Evolutionary conservation across 92 coral and sea anemone species (phyloP).

Genomic region (Parazoanthus atlanticus): DNA sequence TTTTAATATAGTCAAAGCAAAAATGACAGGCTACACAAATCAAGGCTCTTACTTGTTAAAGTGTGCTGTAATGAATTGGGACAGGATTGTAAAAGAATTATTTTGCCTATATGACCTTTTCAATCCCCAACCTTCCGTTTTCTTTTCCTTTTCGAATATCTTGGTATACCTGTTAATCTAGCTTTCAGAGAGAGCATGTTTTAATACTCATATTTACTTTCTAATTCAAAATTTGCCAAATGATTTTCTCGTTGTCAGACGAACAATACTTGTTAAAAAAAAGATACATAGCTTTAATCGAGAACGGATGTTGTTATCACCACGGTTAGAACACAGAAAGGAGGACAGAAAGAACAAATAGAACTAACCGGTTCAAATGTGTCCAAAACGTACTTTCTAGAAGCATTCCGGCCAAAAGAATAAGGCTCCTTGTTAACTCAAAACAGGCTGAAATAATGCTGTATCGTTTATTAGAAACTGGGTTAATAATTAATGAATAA

Average conservation of each 20-base stretch:
- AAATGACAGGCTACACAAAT: not conserved
- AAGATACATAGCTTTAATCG: not conserved
- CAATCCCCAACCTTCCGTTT: not conserved
- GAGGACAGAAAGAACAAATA: no score
- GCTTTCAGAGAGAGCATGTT: not conserved
- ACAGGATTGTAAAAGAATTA: not conserved
- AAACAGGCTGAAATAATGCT: not conserved
- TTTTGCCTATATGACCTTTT: not conserved
- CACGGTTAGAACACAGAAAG: not conserved
- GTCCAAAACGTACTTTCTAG: not conserved
- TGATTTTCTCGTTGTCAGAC: not conserved
- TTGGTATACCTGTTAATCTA: no score
- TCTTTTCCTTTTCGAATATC: no score
- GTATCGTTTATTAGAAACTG: not conserved
- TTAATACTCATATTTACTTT: not conserved
- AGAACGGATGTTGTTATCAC: no score
- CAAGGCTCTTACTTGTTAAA: not conserved
- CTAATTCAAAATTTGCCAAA: not conserved
- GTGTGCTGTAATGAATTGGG: not conserved
- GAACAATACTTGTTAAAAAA: not conserved
- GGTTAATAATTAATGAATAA: not conserved
- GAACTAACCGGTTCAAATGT: not conserved
- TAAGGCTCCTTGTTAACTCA: no score
- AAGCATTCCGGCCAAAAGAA: not conserved
- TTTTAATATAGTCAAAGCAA: not conserved